Conservation (phyloP, 2,888 invertebrate species). For the Zeuzera pyrina region DNA sequence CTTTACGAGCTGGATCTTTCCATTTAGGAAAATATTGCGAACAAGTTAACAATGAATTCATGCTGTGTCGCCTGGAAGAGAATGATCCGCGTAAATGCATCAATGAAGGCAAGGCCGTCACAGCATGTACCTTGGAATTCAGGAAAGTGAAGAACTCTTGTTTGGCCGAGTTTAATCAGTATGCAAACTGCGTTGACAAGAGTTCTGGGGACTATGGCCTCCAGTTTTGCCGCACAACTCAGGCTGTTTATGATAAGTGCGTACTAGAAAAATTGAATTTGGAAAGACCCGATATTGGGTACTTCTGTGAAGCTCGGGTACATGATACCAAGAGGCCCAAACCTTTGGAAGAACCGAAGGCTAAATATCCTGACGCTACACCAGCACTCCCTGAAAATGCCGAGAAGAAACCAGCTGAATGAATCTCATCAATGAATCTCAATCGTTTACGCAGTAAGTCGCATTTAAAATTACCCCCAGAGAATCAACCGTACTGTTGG, state of each 20-base stretch:
- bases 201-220: slow-evolving; percentile 80
- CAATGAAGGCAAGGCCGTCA: slow-evolving; percentile 91
- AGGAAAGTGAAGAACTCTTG: slow-evolving; percentile 88
- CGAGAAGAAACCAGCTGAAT: slow-evolving; percentile 76
- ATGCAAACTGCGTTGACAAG: slow-evolving; percentile 89
- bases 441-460: too few relatives aligned
- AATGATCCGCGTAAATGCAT: slow-evolving; percentile 90
- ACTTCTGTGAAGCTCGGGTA: slow-evolving; percentile 82
- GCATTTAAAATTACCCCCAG: too few relatives aligned
- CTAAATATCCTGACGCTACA: slow-evolving; percentile 80
- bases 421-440: too few relatives aligned
- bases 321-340: slow-evolving; percentile 78
- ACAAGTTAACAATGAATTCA: slow-evolving; percentile 92
- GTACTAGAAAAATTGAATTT: slow-evolving; percentile 85
- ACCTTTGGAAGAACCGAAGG: slow-evolving; percentile 73
- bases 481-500: too few relatives aligned
- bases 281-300: slow-evolving; percentile 86
- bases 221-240: slow-evolving; percentile 85
- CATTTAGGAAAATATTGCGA: slow-evolving; percentile 97
- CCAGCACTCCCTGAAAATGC: slow-evolving; percentile 76
- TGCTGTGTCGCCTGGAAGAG: slow-evolving; percentile 88
- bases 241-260: slow-evolving; percentile 88
- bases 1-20: slow-evolving; percentile 89
- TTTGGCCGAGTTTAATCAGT: slow-evolving; percentile 86
- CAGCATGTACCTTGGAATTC: slow-evolving; percentile 91